These are phyloP conservation scores for Caradrina kadenii DNA, from an alignment of 2,888 invertebrate genomes.

Conservation along the genomic window DNA sequence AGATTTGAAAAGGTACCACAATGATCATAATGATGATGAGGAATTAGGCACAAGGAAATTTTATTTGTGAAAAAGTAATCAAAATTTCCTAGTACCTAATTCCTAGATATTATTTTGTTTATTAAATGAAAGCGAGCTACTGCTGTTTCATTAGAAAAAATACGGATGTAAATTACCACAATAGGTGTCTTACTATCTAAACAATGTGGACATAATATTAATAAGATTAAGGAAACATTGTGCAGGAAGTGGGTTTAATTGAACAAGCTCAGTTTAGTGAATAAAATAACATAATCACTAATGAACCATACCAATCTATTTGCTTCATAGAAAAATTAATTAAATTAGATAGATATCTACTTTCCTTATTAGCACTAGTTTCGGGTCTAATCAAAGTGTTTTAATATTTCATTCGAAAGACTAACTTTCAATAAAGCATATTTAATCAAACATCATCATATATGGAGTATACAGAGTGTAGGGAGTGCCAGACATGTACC, in stretches of 20 bases:
- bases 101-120: not conserved
- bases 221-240: not conserved
- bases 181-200: too few relatives aligned
- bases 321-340: too few relatives aligned
- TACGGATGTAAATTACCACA: not conserved
- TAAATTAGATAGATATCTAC: not conserved
- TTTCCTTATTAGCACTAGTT: not conserved
- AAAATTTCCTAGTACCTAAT: not conserved
- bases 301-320: too few relatives aligned
- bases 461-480: too few relatives aligned
- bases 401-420: not conserved
- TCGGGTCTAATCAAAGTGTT: not conserved
- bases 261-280: not conserved
- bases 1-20: not conserved
- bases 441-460: too few relatives aligned
- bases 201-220: too few relatives aligned
- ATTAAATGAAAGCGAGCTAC: not conserved
- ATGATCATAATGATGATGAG: not conserved
- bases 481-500: too few relatives aligned
- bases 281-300: not conserved
- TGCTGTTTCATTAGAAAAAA: not conserved
- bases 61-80: not conserved
- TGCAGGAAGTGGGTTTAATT: not conserved
- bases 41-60: too few relatives aligned
- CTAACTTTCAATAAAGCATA: not conserved